Conservation (phyloP, 2,888 invertebrate genomes). For the Ectemnius cavifrons region DNA sequence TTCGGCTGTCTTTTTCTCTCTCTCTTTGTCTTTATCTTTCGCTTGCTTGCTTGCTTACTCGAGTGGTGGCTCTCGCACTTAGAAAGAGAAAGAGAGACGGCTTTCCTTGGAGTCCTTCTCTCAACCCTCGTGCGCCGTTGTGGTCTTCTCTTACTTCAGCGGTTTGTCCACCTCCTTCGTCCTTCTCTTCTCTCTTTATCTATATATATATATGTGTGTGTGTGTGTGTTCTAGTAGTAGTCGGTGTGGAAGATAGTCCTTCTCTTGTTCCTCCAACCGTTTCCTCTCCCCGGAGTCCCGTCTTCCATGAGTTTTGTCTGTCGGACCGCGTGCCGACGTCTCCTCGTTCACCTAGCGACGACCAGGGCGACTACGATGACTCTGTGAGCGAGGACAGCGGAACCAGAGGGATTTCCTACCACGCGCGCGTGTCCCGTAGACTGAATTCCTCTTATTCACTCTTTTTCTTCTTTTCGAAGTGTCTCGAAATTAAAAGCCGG, state of each 20-base stretch:
- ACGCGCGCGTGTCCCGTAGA: not conserved
- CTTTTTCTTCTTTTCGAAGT: not conserved
- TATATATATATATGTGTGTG: too few relatives aligned
- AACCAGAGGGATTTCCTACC: not conserved
- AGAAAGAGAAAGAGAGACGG: not conserved
- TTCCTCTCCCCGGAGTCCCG: slow-evolving; percentile 3
- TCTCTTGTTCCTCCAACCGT: too few relatives aligned
- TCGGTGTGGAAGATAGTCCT: too few relatives aligned
- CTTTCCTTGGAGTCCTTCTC: not conserved
- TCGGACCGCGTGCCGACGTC: too few relatives aligned
- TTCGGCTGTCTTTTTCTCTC: slow-evolving; percentile 44
- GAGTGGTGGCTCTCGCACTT: not conserved
- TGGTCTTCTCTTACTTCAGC: not conserved
- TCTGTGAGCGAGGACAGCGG: too few relatives aligned
- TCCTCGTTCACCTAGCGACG: too few relatives aligned
- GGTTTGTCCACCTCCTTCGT: not conserved
- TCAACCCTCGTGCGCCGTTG: not conserved
- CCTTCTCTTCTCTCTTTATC: slow-evolving; percentile 3
- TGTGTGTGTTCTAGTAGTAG: too few relatives aligned
- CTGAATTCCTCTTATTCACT: slow-evolving; percentile 1
- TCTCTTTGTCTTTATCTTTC: not conserved
- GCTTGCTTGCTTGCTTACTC: not conserved
- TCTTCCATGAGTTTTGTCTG: not conserved
- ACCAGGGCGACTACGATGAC: too few relatives aligned
- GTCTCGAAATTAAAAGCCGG: slow-evolving; percentile 73